Base-by-base conservation (phyloP, 2,797 vertebrate species). In the Pelochelys cantorii region DNA sequence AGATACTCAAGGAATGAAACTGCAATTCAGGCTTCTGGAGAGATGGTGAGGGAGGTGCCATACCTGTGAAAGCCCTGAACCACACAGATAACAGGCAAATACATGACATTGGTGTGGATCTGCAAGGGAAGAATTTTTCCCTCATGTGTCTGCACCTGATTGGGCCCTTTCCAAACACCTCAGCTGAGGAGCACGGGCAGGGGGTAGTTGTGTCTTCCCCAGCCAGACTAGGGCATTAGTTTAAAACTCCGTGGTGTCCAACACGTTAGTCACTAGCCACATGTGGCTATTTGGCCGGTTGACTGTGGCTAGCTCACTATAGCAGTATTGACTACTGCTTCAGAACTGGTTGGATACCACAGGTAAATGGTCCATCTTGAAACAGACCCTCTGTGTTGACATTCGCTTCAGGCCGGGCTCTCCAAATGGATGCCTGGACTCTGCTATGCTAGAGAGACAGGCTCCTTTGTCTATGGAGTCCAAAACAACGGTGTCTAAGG, bases 1-100 rank as follows among this genome's bases (percentile, higher is more conserved):
- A 31, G 68, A 23, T 0, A 0, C 60, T 71, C 11, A 1, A 86
- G 48, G 22, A 25, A 25, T 23, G 77, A 84, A 23, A 55, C 1
- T 37, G 22, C 37, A 25, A 42, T 52, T 29, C 20, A 52, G 60
- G 48, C 62, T 84, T 80, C 89, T 77, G 48, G 71, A 68, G 79
- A 52, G 83, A 56, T 1, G 42, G 7, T 3, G 4, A 7, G 37
- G 14, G 6, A 14, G 37, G 81, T 68, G 25, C 18, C 22, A 55
- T 31, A 23, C 78, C 31, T 55, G 53, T 31, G 79, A 65, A 81
- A 81, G 9, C 4, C 9, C 22, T 48, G 23, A 0, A 90, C 37
- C 55, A 68, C 11, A 5, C 0, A 0, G 4, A 25, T 48, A 57
- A 42, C 14, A 62, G 59, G 48, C 2, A 31, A 71, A 62, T 22